Evolutionary conservation across 2,797 vertebrate species (phyloP).

Genomic region (Arnoldichthys spilopterus): DNA sequence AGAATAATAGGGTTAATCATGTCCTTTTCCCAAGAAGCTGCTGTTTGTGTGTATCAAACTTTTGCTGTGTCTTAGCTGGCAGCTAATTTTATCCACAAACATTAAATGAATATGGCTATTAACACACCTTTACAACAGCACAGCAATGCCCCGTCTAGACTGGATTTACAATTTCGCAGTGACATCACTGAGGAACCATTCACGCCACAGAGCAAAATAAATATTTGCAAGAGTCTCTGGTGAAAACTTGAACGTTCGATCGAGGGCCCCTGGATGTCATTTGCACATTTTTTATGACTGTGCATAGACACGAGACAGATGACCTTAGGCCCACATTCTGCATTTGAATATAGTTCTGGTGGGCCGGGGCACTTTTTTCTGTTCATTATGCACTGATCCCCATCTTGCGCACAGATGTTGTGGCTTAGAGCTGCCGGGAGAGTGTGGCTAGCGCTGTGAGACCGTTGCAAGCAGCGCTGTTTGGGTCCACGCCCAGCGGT

Average conservation of each 20-base stretch:
- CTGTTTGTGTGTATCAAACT: background rate
- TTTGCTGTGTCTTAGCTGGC: background rate
- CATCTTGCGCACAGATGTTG: conserved; percentile 66
- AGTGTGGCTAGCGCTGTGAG: conserved; percentile 30
- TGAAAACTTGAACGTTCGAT: conserved; percentile 24
- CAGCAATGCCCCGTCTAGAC: conserved; percentile 40
- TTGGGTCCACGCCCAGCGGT: conserved; percentile 43
- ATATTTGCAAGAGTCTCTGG: conserved; percentile 32
- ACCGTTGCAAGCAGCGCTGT: conserved; percentile 25
- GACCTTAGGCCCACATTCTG: conserved; percentile 1
- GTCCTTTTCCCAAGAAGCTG: background rate
- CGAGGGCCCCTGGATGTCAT: background rate
- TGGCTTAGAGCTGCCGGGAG: conserved; percentile 49
- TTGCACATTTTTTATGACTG: conserved; percentile 33
- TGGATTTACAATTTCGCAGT: conserved; percentile 41
- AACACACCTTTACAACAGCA: conserved; percentile 28
- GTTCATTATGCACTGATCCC: conserved; percentile 43
- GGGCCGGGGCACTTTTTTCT: conserved; percentile 23
- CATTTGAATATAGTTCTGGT: conserved; percentile 43
- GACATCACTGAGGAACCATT: conserved; percentile 29
- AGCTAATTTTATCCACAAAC: background rate
- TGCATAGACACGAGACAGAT: conserved; percentile 12
- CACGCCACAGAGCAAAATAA: conserved; percentile 15
- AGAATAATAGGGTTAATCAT: background rate
- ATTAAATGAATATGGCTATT: background rate